Evolutionary conservation across 2,888 invertebrate species (phyloP).

Genomic region (Sympetrum striolatum): DNA sequence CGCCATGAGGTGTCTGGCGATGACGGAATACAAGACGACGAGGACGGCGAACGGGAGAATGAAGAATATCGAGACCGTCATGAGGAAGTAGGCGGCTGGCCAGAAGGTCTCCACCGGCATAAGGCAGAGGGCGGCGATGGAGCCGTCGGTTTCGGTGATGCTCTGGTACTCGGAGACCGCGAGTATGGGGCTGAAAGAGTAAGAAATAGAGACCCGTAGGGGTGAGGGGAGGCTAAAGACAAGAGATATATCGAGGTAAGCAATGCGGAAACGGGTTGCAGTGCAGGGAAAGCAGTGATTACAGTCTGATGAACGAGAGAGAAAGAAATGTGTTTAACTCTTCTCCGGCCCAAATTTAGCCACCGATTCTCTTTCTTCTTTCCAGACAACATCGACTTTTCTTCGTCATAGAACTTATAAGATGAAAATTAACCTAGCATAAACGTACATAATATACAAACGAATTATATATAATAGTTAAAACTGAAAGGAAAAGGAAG

Average conservation of each 20-base stretch:
- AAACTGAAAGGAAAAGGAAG: too few relatives aligned
- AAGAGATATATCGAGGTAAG: background rate
- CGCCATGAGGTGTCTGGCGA: slow-evolving; percentile 82
- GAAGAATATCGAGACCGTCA: slow-evolving; percentile 84
- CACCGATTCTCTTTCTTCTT: too few relatives aligned
- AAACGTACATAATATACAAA: too few relatives aligned
- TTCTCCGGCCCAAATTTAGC: too few relatives aligned
- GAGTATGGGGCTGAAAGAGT: slow-evolving; percentile 76
- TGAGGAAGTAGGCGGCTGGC: slow-evolving; percentile 80
- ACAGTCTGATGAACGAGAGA: too few relatives aligned
- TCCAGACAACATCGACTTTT: too few relatives aligned
- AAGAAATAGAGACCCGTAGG: background rate
- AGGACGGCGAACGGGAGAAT: slow-evolving; percentile 82
- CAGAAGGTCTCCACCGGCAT: slow-evolving; percentile 79
- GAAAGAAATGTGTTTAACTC: too few relatives aligned
- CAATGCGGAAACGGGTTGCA: background rate
- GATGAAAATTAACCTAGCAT: too few relatives aligned
- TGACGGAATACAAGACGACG: slow-evolving; percentile 81
- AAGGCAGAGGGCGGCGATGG: slow-evolving; percentile 78
- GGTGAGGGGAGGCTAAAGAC: background rate
- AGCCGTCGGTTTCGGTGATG: slow-evolving; percentile 75
- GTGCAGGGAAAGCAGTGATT: too few relatives aligned
- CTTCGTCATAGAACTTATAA: too few relatives aligned
- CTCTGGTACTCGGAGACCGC: slow-evolving; percentile 75
- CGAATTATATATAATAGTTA: too few relatives aligned